Conservation (phyloP, 2,797 vertebrate species). For the Micromesistius poutassou region DNA sequence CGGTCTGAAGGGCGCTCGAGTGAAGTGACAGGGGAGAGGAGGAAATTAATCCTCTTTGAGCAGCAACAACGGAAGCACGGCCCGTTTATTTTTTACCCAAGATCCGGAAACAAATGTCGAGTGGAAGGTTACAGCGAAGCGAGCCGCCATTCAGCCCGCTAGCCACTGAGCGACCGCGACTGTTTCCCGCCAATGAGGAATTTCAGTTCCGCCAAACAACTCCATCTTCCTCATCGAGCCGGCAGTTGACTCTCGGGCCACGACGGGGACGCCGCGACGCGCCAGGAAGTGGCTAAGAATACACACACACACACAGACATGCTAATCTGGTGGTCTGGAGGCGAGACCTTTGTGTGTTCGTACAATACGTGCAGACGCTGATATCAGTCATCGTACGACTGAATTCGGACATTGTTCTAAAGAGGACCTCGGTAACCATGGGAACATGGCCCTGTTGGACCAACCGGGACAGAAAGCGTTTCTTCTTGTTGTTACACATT, state of each 20-base stretch:
- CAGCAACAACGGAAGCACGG: background rate
- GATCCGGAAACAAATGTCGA: background rate
- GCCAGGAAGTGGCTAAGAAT: background rate
- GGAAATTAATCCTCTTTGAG: background rate
- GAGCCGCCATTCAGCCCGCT: too few relatives aligned
- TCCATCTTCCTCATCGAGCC: background rate
- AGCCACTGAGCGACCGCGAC: too few relatives aligned
- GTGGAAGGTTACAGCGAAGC: too few relatives aligned
- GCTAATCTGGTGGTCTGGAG: background rate
- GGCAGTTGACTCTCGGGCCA: background rate
- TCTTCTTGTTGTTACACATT: too few relatives aligned
- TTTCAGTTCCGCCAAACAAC: background rate
- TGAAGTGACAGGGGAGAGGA: background rate
- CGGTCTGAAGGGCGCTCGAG: background rate
- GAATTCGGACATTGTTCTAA: background rate
- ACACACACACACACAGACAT: background rate
- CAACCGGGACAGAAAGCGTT: too few relatives aligned
- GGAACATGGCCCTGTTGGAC: background rate
- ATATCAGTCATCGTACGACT: background rate
- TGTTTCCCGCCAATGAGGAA: background rate
- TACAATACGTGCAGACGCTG: background rate
- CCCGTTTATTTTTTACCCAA: too few relatives aligned
- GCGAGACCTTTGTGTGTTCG: background rate
- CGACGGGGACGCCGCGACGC: too few relatives aligned
- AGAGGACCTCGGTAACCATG: background rate